Evolutionary conservation across 2,888 invertebrate genomes (phyloP), one percentile per base, ranked within the genome.

Genomic region (Caenorhabditis parvicauda): DNA sequence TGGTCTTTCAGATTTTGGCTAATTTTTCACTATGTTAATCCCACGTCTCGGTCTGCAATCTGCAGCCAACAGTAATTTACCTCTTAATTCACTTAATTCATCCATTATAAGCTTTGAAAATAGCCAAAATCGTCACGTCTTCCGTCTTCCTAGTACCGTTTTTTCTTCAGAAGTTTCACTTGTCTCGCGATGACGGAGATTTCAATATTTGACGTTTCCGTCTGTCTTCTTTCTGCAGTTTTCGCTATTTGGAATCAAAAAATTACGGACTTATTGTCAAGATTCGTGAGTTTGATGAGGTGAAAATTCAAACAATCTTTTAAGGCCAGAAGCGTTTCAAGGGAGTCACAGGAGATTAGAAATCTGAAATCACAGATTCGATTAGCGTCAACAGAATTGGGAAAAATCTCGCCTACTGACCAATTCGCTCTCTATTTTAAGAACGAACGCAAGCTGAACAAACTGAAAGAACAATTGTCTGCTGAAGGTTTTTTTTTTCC

Each of bases 341-440:
- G 42, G 21, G 37, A 39, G 14, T 43, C 39, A 21, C 57, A 54
- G 37, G 49, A 50, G 43, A 14, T 62, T 9, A 21, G 38, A 2
- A 25, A 42, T 9, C 35, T 57, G 14, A 61, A 57, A 29, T 9
- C 1, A 19, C 53, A 61, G 54, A 54, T 61, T 4, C 25, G 32
- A n/a, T 37, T 47, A 39, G 24, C 51, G n/a, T 35, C 32, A 21
- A 17, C 14, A 22, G 61, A 62, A 44, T 4, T 57, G n/a, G 21
- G 54, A 32, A 41, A 22, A 39, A 67, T 67, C 22, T 67, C 67
- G 17, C 67, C 64, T 19, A 64, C 64, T 0, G 52, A 41, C 6
- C 57, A 67, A 43, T 67, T 64, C 39, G 59, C 67, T 1, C 46
- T 45, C 2, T 67, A 67, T 49, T 64, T 67, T 56, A 67, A 67